A percentile compares a stretch with the other conserved stretches of the same genome.
Conservation (phyloP, 2,113 vertebrate species). For the Xenotilapia flavipinnis region DNA sequence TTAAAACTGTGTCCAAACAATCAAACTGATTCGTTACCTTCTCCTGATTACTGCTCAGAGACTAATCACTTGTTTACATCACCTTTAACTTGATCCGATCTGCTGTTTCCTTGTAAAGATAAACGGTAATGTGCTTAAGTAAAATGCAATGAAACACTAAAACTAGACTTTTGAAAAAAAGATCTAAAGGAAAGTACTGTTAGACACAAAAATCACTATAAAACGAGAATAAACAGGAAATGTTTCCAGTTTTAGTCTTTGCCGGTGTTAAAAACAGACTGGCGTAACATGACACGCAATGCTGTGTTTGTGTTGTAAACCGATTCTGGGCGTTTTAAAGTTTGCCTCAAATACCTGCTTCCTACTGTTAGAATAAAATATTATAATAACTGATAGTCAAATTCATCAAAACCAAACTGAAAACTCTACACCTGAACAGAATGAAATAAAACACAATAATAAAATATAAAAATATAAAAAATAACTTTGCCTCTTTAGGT, state of each 20-base stretch:
- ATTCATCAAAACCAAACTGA: background rate
- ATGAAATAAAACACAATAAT: background rate
- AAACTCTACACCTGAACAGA: background rate
- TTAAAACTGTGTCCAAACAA: background rate
- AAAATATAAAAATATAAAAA: background rate
- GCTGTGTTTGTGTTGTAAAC: background rate
- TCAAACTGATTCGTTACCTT: background rate
- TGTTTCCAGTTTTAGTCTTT: background rate
- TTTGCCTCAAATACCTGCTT: background rate
- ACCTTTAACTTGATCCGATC: background rate
- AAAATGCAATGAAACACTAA: background rate
- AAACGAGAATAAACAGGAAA: background rate
- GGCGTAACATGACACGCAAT: background rate
- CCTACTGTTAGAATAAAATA: background rate
- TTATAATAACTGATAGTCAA: background rate
- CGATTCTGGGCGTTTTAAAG: background rate
- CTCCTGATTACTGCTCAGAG: background rate
- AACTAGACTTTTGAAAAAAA: background rate
- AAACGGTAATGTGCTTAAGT: background rate
- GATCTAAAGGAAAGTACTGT: background rate
- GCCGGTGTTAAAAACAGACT: background rate
- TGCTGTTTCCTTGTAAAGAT: background rate
- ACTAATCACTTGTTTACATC: background rate
- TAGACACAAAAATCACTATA: background rate
- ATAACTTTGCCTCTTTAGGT: background rate